phyloP scores from a whole-genome alignment of 2,113 vertebrate genomes.

The Agapornis roseicollis region DNA sequence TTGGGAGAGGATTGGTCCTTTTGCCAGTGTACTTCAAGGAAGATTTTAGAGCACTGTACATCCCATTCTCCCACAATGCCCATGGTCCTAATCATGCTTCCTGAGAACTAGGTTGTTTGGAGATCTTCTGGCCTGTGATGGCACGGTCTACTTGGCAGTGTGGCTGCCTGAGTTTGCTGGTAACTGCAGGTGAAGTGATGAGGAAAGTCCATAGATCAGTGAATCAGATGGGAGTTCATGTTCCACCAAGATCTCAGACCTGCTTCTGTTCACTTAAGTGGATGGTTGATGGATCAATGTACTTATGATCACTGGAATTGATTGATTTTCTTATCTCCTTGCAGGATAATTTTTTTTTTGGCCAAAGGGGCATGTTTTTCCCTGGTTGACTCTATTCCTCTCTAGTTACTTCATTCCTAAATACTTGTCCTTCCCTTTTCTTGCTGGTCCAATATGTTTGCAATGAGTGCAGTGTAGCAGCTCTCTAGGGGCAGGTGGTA shows the following conservation, averaged over 20 bases:
- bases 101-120: background rate
- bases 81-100: too few species aligned
- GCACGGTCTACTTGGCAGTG: too few species aligned
- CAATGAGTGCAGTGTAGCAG: too few species aligned
- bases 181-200: background rate
- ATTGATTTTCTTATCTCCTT: background rate
- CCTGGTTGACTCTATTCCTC: background rate
- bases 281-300: background rate
- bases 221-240: background rate
- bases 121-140: background rate
- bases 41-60: fast-evolving
- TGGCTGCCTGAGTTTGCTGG: background rate
- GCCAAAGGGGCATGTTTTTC: background rate
- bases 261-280: background rate
- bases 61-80: background rate
- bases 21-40: fast-evolving
- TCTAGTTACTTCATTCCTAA: background rate
- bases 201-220: background rate
- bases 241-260: background rate
- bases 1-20: background rate
- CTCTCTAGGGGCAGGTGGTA: background rate
- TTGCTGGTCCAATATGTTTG: background rate
- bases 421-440: background rate
- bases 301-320: background rate
- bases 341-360: background rate